Evolutionary conservation across 2,888 invertebrate genomes (phyloP).

Genomic region (Malachius bipustulatus): DNA sequence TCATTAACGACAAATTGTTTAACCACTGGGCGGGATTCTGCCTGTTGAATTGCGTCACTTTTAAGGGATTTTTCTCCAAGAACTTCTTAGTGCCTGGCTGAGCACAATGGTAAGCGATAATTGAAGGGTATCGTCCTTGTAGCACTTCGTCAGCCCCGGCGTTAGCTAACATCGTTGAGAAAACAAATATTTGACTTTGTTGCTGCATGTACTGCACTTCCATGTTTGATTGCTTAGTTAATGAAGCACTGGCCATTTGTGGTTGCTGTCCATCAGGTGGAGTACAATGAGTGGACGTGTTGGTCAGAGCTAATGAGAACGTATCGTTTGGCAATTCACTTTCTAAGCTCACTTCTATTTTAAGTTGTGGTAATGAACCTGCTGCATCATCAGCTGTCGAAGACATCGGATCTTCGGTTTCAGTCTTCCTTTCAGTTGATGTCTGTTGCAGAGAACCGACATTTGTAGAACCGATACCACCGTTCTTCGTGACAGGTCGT

Average conservation of each 20-base stretch:
- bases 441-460: constrained; percentile 34
- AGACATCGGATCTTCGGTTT: constrained; percentile 25
- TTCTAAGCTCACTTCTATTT: constrained; percentile 34
- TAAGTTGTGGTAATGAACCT: constrained; percentile 26
- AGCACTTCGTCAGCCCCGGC: constrained; percentile 88
- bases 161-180: constrained; percentile 88
- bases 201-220: constrained; percentile 87
- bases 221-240: constrained; percentile 68
- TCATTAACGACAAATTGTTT: constrained; percentile 64
- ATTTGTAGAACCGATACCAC: constrained; percentile 36
- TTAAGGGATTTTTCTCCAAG: constrained; percentile 87
- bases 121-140: constrained; percentile 79
- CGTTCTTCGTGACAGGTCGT: constrained; percentile 35
- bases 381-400: constrained; percentile 12
- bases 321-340: constrained; percentile 33
- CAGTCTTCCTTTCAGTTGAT: constrained; percentile 30
- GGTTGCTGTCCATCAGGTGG: constrained; percentile 58
- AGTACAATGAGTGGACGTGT: constrained; percentile 29
- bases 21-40: constrained; percentile 75
- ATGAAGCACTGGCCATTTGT: constrained; percentile 63
- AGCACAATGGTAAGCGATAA: constrained; percentile 90
- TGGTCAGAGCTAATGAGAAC: constrained; percentile 29
- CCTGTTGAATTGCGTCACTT: constrained; percentile 75
- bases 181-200: constrained; percentile 96
- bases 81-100: constrained; percentile 92